A percentile compares a stretch with the other conserved stretches of the same genome.
These are phyloP conservation scores for Mesocentrotus franciscanus DNA, from an alignment of 53 echinoderm and acorn worm genomes.

Conservation along the genomic window DNA sequence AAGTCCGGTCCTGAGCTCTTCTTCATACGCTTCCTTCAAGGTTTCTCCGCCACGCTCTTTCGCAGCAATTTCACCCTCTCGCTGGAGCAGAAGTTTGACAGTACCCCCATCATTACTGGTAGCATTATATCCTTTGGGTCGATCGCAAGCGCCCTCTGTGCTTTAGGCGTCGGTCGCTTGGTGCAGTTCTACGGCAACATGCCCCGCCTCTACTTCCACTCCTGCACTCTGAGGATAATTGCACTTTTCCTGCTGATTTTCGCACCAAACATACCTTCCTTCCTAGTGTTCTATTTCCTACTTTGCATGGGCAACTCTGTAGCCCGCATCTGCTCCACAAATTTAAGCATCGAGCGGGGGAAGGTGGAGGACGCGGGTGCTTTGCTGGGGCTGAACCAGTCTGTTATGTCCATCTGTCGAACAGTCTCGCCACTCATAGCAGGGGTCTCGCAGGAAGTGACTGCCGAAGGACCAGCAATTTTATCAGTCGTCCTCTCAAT, in stretches of 20 bases:
- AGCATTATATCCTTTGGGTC: conserved; percentile 85
- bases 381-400: conserved; percentile 83
- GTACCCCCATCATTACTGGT: conserved; percentile 81
- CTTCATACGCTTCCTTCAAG: conserved; percentile 82
- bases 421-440: conserved; percentile 80
- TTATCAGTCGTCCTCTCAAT: conserved; percentile 42
- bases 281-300: conserved; percentile 66
- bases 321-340: conserved; percentile 79
- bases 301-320: conserved; percentile 80
- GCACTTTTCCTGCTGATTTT: conserved; percentile 73
- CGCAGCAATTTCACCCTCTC: conserved; percentile 88
- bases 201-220: conserved; percentile 77
- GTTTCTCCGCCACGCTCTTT: conserved; percentile 81
- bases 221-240: conserved; percentile 67
- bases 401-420: conserved; percentile 82
- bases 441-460: conserved; percentile 81
- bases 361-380: conserved; percentile 82
- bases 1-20: conserved; percentile 81
- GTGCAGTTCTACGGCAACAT: conserved; percentile 75
- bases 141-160: conserved; percentile 71
- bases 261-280: conserved; percentile 68
- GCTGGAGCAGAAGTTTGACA: conserved; percentile 80
- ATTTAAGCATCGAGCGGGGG: conserved; percentile 78
- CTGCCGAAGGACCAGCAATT: conserved; percentile 75
- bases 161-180: conserved; percentile 77